Percentiles rank a stretch among this genome's conserved stretches.
Conservation (phyloP, 1,140 invertebrate genomes). For the fruit fly (Drosophila melanogaster) region Release_6_plus_ISO1_MT NT_033779.5:4462501-4463000, state of each 20-base stretch:
- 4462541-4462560: slow-evolving; percentile 54
- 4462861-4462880: slow-evolving; percentile 50
- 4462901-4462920: slow-evolving; percentile 30
- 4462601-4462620: too few relatives aligned
- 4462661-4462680: slow-evolving; percentile 58
- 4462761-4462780: slow-evolving; percentile 65
- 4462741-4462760: slow-evolving; percentile 77
- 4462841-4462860: slow-evolving; percentile 57
- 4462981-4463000: neutral
- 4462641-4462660: slow-evolving; percentile 72
- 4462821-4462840: slow-evolving; percentile 74
- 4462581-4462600: neutral
- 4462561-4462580: slow-evolving; percentile 28
- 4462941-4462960: slow-evolving; percentile 2
- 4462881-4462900: slow-evolving; percentile 63
- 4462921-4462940: neutral
- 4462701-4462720: slow-evolving; percentile 73
- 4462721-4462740: slow-evolving; percentile 72
- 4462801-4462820: slow-evolving; percentile 57
- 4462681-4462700: slow-evolving; percentile 66
- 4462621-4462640: slow-evolving; percentile 76
- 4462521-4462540: slow-evolving; percentile 72
- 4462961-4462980: neutral
- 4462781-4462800: slow-evolving; percentile 66
- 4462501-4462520: slow-evolving; percentile 76